Evolutionary conservation across 2,888 invertebrate genomes (phyloP).

Genomic region (Lasioglossum vierecki): DNA sequence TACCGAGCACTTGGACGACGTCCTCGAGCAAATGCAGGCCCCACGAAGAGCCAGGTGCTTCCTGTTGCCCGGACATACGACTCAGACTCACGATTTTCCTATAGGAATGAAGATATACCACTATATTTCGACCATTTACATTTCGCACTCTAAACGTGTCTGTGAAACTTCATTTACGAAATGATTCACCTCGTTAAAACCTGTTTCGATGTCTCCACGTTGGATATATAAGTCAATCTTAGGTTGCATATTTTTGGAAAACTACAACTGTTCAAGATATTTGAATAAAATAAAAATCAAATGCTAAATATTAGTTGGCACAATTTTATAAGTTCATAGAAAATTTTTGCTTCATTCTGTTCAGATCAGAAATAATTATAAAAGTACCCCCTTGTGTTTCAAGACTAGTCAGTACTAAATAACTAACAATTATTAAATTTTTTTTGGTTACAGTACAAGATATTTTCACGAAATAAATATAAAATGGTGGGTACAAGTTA

Average conservation of each 20-base stretch:
- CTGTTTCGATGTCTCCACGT: not conserved
- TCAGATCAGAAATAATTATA: not conserved
- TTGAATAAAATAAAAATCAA: not conserved
- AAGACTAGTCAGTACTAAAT: too few species aligned
- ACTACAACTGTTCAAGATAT: not conserved
- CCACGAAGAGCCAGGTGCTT: conserved; percentile 62
- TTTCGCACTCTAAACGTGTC: not conserved
- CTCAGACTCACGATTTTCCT: conserved; percentile 53
- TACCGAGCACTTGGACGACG: conserved; percentile 73
- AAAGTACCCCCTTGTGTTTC: not conserved
- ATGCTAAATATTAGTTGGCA: not conserved
- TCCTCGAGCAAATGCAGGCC: conserved; percentile 73
- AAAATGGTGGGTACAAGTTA: not conserved
- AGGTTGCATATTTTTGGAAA: too few species aligned
- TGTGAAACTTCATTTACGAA: not conserved
- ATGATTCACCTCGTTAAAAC: not conserved
- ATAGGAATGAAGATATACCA: conserved; percentile 53
- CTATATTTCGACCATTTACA: conserved; percentile 3
- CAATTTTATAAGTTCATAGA: not conserved
- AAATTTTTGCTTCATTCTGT: not conserved
- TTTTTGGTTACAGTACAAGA: not conserved
- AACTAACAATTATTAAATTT: too few species aligned
- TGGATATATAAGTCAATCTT: not conserved
- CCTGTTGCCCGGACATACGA: conserved; percentile 55
- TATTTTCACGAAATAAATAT: not conserved